Percentiles rank a stretch among this genome's conserved stretches.
Conservation (phyloP, 2,113 vertebrate species). For the Cheirogaleus medius region DNA sequence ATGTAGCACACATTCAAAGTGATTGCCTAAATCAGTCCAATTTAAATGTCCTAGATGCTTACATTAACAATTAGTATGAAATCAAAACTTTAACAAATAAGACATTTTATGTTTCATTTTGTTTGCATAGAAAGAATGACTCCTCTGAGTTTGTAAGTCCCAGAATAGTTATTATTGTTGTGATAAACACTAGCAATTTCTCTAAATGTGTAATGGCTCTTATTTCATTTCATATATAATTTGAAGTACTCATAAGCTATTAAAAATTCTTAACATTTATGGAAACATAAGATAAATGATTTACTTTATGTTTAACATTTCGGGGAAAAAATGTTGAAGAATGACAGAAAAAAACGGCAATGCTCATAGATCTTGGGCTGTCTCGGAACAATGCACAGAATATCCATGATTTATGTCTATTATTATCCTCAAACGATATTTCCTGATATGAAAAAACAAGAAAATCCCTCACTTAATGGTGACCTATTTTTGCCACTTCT, state of each 20-base stretch:
- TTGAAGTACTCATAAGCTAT: neutral
- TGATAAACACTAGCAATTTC: conserved; percentile 52
- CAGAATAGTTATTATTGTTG: conserved; percentile 59
- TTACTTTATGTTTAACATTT: neutral
- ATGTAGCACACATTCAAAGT: conserved; percentile 70
- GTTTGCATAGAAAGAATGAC: conserved; percentile 25
- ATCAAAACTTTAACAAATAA: conserved; percentile 41
- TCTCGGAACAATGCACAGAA: neutral
- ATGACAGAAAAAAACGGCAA: conserved; percentile 12
- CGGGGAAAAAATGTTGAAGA: neutral
- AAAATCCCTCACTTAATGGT: conserved; percentile 59
- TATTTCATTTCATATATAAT: conserved; percentile 31
- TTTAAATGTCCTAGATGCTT: conserved; percentile 71
- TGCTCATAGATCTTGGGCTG: neutral
- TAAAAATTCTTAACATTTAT: conserved; percentile 48
- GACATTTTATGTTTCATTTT: conserved; percentile 56
- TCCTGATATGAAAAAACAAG: conserved; percentile 38
- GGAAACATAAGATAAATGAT: neutral
- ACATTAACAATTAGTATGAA: conserved; percentile 46
- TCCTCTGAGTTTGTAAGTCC: conserved; percentile 55
- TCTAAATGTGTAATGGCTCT: neutral
- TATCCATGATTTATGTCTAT: conserved; percentile 55
- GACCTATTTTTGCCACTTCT: conserved; percentile 67
- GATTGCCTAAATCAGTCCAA: conserved; percentile 61
- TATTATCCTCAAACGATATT: conserved; percentile 27